A percentile compares a stretch with the other conserved stretches of the same genome.
phyloP scores from a whole-genome alignment of 1,140 invertebrate species.

The Drosophila athabasca region DNA sequence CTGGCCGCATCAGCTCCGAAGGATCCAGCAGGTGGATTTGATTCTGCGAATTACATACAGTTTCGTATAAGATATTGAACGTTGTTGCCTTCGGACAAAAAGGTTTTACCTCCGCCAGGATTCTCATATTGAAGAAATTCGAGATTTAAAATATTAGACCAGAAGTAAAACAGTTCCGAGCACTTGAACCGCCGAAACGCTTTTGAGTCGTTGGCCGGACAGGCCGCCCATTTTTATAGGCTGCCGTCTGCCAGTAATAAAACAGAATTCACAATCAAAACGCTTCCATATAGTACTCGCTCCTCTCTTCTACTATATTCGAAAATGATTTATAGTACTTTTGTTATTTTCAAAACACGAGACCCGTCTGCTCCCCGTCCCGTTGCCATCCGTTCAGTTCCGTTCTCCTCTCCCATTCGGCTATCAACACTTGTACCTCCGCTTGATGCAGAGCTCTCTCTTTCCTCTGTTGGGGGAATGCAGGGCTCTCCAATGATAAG shows the following conservation, averaged over 20 bases:
- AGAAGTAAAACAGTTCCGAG: slow-evolving; percentile 19
- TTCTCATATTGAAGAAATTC: slow-evolving; percentile 57
- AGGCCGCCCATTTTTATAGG: slow-evolving; percentile 63
- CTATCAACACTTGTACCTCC: slow-evolving; percentile 44
- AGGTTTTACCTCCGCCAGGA: slow-evolving; percentile 64
- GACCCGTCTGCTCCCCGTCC: slow-evolving; percentile 13
- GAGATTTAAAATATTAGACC: neutral
- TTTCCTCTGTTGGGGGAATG: neutral
- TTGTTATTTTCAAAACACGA: slow-evolving; percentile 67
- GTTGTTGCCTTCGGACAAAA: neutral
- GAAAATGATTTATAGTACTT: slow-evolving; percentile 69
- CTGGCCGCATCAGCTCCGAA: slow-evolving; percentile 78
- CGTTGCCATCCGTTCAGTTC: neutral
- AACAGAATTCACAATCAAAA: slow-evolving; percentile 61
- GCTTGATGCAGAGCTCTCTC: slow-evolving; percentile 11
- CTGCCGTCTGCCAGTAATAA: slow-evolving; percentile 35
- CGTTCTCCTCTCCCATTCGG: slow-evolving; percentile 23
- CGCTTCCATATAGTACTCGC: slow-evolving; percentile 33
- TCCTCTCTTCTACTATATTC: slow-evolving; percentile 31
- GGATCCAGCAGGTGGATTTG: slow-evolving; percentile 77
- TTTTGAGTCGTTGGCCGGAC: slow-evolving; percentile 57
- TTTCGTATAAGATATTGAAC: neutral
- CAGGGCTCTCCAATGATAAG: slow-evolving; percentile 3
- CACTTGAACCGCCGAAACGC: slow-evolving; percentile 35
- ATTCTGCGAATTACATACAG: slow-evolving; percentile 35